These are phyloP conservation scores for Malurus melanocephalus DNA, from an alignment of 2,113 vertebrate genomes.

Conservation along the genomic window DNA sequence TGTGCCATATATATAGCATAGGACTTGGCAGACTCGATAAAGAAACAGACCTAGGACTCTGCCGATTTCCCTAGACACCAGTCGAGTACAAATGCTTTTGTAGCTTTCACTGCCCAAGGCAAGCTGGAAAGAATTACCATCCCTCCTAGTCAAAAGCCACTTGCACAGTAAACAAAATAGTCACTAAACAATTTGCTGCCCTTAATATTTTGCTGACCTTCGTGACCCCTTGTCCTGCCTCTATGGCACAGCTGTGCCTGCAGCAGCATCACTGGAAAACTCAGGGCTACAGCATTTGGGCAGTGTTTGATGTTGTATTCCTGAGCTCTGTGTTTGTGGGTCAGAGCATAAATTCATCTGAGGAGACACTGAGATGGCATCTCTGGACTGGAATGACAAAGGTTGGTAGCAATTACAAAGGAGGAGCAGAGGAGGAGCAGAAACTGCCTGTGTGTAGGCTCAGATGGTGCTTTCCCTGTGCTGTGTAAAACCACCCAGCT, in stretches of 20 bases:
- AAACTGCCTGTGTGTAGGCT: background rate
- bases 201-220: conserved; percentile 28
- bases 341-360: background rate
- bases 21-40: background rate
- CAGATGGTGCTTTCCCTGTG: background rate
- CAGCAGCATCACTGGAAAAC: background rate
- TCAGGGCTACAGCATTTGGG: background rate
- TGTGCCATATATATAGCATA: rapidly evolving
- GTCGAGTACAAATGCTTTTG: background rate
- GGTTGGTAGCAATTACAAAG: rapidly evolving
- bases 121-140: background rate
- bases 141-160: background rate
- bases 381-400: background rate
- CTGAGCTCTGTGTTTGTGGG: background rate
- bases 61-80: background rate
- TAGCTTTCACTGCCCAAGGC: conserved; percentile 13
- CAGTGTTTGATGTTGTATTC: rapidly evolving
- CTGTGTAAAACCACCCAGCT: background rate
- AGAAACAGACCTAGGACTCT: background rate
- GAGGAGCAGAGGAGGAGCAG: background rate
- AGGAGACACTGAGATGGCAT: background rate
- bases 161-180: conserved; percentile 27
- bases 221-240: background rate
- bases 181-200: conserved; percentile 33
- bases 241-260: background rate